Evolutionary conservation across 2,888 invertebrate genomes (phyloP).

Genomic region (Scaptomyza reducta): DNA sequence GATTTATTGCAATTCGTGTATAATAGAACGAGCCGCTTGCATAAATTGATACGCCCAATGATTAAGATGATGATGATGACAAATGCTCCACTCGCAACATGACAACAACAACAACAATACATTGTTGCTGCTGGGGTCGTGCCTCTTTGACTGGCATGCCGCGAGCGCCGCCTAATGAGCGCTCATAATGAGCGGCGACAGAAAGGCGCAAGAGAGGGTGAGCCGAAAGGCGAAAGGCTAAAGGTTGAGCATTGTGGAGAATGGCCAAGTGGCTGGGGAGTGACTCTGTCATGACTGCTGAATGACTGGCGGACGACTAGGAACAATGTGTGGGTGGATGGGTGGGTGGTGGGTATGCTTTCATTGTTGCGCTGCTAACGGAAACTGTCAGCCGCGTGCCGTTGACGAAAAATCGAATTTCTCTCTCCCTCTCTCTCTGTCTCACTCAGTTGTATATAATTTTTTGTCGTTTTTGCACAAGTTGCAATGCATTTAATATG

Average conservation of each 20-base stretch:
- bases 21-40: constrained; percentile 25
- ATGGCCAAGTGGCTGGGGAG: constrained; percentile 36
- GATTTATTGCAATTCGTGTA: neutral
- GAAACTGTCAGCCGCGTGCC: constrained; percentile 64
- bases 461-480: constrained; percentile 42
- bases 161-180: constrained; percentile 77
- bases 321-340: constrained; percentile 13
- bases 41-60: constrained; percentile 22
- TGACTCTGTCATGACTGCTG: constrained; percentile 51
- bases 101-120: constrained; percentile 5
- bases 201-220: constrained; percentile 22
- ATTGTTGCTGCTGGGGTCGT: constrained; percentile 52
- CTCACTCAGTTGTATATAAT: neutral
- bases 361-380: constrained; percentile 60
- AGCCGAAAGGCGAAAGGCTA: constrained; percentile 30
- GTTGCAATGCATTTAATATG: constrained; percentile 78
- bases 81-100: constrained; percentile 18
- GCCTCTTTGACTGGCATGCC: constrained; percentile 67
- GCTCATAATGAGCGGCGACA: constrained; percentile 76
- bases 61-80: constrained; percentile 17
- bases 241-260: constrained; percentile 24
- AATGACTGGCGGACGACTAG: constrained; percentile 48
- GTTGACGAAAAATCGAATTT: constrained; percentile 72
- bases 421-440: constrained; percentile 25
- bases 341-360: neutral